Base-by-base conservation (phyloP, 2,113 vertebrate genomes). In the Pelvicachromis taeniatus region DNA sequence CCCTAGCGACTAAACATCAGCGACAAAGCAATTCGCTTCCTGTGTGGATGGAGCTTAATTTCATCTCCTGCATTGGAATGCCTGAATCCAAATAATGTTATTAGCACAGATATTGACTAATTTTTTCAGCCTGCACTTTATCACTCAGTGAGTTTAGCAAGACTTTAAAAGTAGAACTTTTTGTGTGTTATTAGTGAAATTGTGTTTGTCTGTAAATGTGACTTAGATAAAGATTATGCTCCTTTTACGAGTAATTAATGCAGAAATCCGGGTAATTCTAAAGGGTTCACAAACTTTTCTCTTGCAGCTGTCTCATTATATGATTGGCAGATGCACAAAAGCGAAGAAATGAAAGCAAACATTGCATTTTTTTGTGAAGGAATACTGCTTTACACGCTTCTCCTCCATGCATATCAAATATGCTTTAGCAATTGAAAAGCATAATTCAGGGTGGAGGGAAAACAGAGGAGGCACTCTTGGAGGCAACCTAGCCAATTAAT, bases 401-500 rank as follows among this genome's bases (percentile, higher is more conserved):
- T 78, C 35, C 33, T 11, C 83, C 88, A 87, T 91, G 93, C 95
- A 94, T 94, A 94, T 91, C 90, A 93, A 95, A 90, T 93, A 87
- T 85, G 88, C 88, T 83, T 90, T 86, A 33, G 83, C 91, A 92
- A 91, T 93, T 91, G 86, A 65, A 87, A 89, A 90, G 91, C 85
- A 89, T 91, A 91, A 94, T 94, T 94, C 90, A 81, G 89, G 90
- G 91, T 79, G 82, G 89, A 88, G 81, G 89, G 83, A 90, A 91
- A 90, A 87, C 89, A 93, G 85, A 89, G 91, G 85, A 89, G 88
- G 86, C 77, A 82, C 90, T 94, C 91, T 94, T 87, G 87, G 85
- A 94, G 90, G 88, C 92, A 87, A 90, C 91, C 88, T 84, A 70
- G 91, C 92, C 94, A 95, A 95, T 95, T 95, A 95, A 94, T 94